These are phyloP conservation scores for Pachyseris speciosa DNA, from an alignment of 64 coral and sea anemone genomes.

Conservation along the genomic window DNA sequence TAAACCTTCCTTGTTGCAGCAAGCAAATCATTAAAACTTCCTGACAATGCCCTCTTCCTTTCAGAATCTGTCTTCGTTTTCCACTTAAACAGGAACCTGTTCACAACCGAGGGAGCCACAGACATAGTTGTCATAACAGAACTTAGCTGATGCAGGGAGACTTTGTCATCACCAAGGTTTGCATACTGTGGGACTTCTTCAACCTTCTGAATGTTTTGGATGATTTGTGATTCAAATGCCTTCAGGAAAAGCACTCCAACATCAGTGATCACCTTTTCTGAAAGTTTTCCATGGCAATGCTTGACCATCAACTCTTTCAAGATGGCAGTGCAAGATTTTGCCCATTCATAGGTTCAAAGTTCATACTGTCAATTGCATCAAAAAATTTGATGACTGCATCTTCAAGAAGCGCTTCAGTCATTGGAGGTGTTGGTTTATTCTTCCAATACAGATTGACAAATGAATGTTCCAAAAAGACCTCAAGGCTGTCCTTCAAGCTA, in stretches of 20 bases:
- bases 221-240: neutral
- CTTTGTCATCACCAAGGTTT: neutral
- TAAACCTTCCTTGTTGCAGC: constrained; percentile 38
- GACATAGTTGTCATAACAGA: constrained; percentile 23
- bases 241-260: constrained; percentile 21
- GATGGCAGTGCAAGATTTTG: neutral
- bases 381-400: neutral
- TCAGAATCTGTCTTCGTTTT: neutral
- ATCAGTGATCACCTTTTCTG: neutral
- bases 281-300: constrained; percentile 21
- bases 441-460: constrained; percentile 57
- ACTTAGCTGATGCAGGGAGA: constrained; percentile 13
- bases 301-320: constrained; percentile 9
- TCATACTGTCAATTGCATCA: neutral
- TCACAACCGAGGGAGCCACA: constrained; percentile 16
- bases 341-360: neutral
- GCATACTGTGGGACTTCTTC: constrained; percentile 34
- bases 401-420: constrained; percentile 24
- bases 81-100: constrained; percentile 6
- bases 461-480: constrained; percentile 42
- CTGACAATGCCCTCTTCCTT: constrained; percentile 9
- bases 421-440: constrained; percentile 31
- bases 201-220: constrained; percentile 14
- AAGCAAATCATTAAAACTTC: constrained; percentile 18
- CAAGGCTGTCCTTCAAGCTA: constrained; percentile 7